A percentile compares a stretch with the other conserved stretches of the same genome.
Evolutionary conservation across 2,888 invertebrate species (phyloP).

Genomic region (Schizaphis graminum): DNA sequence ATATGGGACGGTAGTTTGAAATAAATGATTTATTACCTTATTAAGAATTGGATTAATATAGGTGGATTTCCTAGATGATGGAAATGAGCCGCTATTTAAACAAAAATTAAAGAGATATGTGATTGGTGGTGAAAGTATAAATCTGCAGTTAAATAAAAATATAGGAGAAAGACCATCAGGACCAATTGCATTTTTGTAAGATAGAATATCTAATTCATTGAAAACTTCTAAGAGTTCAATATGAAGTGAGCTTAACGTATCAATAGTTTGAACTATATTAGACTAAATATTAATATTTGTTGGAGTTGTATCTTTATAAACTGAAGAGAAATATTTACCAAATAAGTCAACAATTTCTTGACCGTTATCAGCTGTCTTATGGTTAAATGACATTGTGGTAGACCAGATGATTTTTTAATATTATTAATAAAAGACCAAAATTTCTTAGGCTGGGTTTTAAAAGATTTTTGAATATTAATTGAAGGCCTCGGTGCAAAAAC

Average conservation of each 20-base stretch:
- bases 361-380: constrained; percentile 4
- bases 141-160: constrained; percentile 36
- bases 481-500: too few species aligned
- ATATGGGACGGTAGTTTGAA: too few species aligned
- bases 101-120: constrained; percentile 25
- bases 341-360: constrained; percentile 28
- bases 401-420: background rate
- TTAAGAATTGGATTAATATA: too few species aligned
- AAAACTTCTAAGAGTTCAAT: constrained; percentile 19
- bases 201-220: constrained; percentile 16
- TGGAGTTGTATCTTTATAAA: background rate
- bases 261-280: background rate
- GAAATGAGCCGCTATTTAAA: constrained; percentile 26
- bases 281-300: background rate
- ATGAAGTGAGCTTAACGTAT: background rate
- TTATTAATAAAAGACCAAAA: too few species aligned
- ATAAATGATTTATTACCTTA: too few species aligned
- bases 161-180: constrained; percentile 11
- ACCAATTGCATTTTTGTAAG: background rate
- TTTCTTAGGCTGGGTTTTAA: too few species aligned
- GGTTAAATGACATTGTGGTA: constrained; percentile 24
- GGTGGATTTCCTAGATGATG: background rate
- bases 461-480: too few species aligned
- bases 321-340: constrained; percentile 8
- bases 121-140: too few species aligned